Evolutionary conservation across 30 jellyfish, hydroid and myxozoan species (phyloP).

Genomic region (Aurelia aurita complex sp. Pacific): DNA sequence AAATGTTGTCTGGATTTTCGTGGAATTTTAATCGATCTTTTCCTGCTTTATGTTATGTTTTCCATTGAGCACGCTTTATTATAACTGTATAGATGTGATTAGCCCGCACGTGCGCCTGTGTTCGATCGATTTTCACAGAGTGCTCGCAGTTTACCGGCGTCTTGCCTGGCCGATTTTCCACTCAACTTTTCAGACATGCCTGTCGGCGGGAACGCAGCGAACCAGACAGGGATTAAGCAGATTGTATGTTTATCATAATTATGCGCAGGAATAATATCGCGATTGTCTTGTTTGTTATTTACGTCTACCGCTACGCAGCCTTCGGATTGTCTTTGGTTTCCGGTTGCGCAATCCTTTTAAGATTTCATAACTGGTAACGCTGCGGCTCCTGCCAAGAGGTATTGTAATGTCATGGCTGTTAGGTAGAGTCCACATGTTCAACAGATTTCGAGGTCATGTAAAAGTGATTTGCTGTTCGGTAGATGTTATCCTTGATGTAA

Average conservation of each 20-base stretch:
- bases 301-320: conserved; percentile 85
- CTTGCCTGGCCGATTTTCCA: conserved; percentile 51
- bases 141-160: conserved; percentile 45
- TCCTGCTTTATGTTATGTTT: conserved; percentile 5
- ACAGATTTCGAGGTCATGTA: too few relatives aligned
- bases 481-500: too few relatives aligned
- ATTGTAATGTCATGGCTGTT: not conserved
- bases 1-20: conserved; percentile 23
- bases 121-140: conserved; percentile 16
- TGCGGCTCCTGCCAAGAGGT: too few relatives aligned
- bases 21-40: not conserved
- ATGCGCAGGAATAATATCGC: conserved; percentile 70
- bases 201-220: conserved; percentile 63
- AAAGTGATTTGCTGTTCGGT: too few relatives aligned
- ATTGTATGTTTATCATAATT: conserved; percentile 70
- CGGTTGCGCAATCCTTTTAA: conserved; percentile 71
- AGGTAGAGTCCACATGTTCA: not conserved
- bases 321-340: conserved; percentile 61
- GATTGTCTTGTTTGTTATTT: conserved; percentile 81
- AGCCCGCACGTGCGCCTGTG: conserved; percentile 49
- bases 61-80: conserved; percentile 9
- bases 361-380: too few relatives aligned
- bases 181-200: conserved; percentile 48
- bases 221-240: conserved; percentile 74
- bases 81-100: not conserved